Evolutionary conservation across 2,888 invertebrate species (phyloP), one percentile per base, ranked within the genome.

Genomic region (Orchesella flavescens): DNA sequence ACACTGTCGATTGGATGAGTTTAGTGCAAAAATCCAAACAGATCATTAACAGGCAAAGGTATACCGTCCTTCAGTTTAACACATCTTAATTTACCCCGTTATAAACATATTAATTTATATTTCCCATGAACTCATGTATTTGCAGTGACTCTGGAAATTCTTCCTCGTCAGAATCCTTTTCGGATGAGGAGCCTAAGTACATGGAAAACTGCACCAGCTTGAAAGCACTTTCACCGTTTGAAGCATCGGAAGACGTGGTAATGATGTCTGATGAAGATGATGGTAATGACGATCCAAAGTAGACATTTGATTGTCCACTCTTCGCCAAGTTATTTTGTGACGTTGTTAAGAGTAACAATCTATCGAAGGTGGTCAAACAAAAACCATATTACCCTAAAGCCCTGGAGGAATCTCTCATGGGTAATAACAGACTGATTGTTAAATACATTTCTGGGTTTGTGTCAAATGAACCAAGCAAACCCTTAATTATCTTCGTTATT

Each of bases 181-280:
- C 74, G 2, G 74, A 81, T 12, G 87, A 86, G n/a, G n/a, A n/a
- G 12, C 81, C 84, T 12, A 85, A 87, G 57, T 84, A 85, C 59
- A 86, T 87, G 85, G 86, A 86, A 24, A 85, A 87, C 44, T 86
- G 87, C 53, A 79, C 81, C 12, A 86, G 86, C 69, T 53, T 85
- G 3, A 85, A 85, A 76, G 87, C 87, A 24, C 66, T 86, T n/a
- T 86, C 87, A 9, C 86, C 87, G 0, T 84, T 86, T 13, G 82
- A 82, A 63, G 73, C 73, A 15, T 85, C 85, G 13, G 85, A 84
- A 23, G 85, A 86, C 46, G 83, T 83, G 24, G 80, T 85, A 1
- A 82, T 86, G 84, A 83, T 85, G 80, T 86, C 86, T 15, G 85
- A 80, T 66, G 85, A 81, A 73, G 84, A 85, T 44, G 57, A 75